Evolutionary conservation across 2,888 invertebrate species (phyloP), one percentile per base, ranked within the genome.

Genomic region (Ypsolopha sequella): DNA sequence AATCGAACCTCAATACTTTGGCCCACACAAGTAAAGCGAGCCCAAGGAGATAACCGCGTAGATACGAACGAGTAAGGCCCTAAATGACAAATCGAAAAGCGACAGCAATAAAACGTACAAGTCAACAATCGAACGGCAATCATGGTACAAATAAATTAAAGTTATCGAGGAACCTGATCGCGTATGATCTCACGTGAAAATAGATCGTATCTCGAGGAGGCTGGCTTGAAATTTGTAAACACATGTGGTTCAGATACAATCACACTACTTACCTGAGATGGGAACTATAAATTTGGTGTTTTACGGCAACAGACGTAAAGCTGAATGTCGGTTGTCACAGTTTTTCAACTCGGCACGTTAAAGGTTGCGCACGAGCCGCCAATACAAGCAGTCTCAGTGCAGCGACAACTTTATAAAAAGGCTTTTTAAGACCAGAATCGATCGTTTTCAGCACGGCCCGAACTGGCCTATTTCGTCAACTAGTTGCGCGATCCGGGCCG

Each of bases 91-190:
- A 67, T 65, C 60, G 61, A 60, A 64, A 62, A 68, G 58, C 53
- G 60, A 68, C 66, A 63, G 62, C 66, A 64, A 71, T 74, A 73
- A 74, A 73, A 67, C 61, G 58, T 62, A 68, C 63, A n/a, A n/a
- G n/a, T n/a, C n/a, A 24, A 24, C 24, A 24, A 24, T 24, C 24
- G 24, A 24, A 24, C 24, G 65, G 65, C 63, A 65, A 68, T 68
- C 64, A 59, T 55, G 61, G 55, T 57, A 63, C 61, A 64, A 63
- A 63, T 65, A 64, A 65, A 65, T 58, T 60, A 54, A 62, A 65
- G 57, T 65, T 71, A 70, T 70, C 68, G 60, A 60, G 59, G 60
- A 55, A 61, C 59, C 55, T 59, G 60, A 70, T 67, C 65, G 60
- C 55, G 50, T 46, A 52, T 41, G 47, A 53, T 52, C 54, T 51